Base-by-base conservation (phyloP, 2,888 invertebrate species). In the Lasius fuliginosus region DNA sequence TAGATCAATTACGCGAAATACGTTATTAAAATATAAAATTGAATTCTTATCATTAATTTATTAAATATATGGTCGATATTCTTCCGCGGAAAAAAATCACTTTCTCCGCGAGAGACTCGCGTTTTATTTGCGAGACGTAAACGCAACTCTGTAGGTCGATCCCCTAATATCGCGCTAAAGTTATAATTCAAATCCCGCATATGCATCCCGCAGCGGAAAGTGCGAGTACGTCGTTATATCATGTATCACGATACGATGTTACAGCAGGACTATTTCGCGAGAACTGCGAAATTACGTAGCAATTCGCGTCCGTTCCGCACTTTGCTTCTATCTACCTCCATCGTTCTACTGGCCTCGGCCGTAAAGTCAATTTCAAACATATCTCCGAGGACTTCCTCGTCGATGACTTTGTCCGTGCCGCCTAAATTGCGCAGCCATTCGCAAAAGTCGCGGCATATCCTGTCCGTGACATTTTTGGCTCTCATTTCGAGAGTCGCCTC, bases 341-440 rank as follows among this genome's bases (percentile, higher is more conserved):
- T 92, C 46, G 93, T 91, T 85, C 90, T 92, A 83, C 93, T 93
- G 58, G 92, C 93, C 27, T 94, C 94, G 15, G 92, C 91, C 36
- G 91, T 92, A 76, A 95, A 94, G 83, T 94, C 93, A 64, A 96
- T 96, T 93, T 96, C 96, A 91, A 96, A 96, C 90, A 96, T 95
- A 76, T 95, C 95, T 93, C 96, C 95, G 42, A 96, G 95, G 84
- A 96, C 95, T 92, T 96, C 95, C 15, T 96, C 96, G 84, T 90
- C 96, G 90, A 94, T 95, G 93, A 94, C 95, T 95, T 92, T 95
- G 84, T 96, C 95, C 0, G 95, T 93, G 69, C 95, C 96, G 3
- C 96, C 96, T 53, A 96, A 92, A 42, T 92, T 93, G 23, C 95
- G 94, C 94, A 96, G 95, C 96, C 96, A 96, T 0, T 96, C 95